A percentile compares a stretch with the other conserved stretches of the same genome.
Evolutionary conservation across 2,888 invertebrate genomes (phyloP).

Genomic region (Drosophila algonquin): DNA sequence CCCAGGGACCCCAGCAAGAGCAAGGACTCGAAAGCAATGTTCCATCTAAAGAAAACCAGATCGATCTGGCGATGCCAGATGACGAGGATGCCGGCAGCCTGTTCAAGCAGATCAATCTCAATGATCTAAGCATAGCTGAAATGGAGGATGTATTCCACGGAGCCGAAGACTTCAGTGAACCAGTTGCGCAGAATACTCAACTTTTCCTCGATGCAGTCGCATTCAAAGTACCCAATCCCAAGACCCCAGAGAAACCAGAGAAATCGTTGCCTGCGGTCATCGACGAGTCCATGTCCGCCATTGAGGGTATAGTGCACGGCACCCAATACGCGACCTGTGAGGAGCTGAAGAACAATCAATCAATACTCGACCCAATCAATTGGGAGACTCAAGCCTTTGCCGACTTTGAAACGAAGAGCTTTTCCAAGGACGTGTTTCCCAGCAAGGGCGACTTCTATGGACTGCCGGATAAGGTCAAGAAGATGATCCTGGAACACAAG

Average conservation of each 20-base stretch:
- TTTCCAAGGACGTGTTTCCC: conserved; percentile 60
- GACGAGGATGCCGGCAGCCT: conserved; percentile 53
- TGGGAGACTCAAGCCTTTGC: conserved; percentile 81
- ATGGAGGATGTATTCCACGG: conserved; percentile 63
- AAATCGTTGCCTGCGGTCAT: background rate
- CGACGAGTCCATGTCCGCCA: conserved; percentile 49
- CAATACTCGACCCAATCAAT: conserved; percentile 66
- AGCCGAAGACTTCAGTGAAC: conserved; percentile 45
- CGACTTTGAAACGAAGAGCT: conserved; percentile 43
- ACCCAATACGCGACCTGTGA: conserved; percentile 81
- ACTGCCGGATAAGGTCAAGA: conserved; percentile 88
- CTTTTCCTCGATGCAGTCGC: conserved; percentile 81
- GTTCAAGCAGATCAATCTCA: conserved; percentile 69
- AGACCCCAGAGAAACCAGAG: conserved; percentile 35
- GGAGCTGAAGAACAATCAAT: conserved; percentile 62
- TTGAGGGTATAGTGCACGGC: conserved; percentile 68
- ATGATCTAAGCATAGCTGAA: conserved; percentile 54
- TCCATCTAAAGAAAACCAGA: conserved; percentile 7
- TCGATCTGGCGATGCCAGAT: conserved; percentile 13
- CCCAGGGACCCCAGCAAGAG: background rate
- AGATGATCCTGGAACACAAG: conserved; percentile 89
- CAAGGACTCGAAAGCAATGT: background rate
- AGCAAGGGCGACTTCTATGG: conserved; percentile 89
- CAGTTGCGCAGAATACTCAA: conserved; percentile 79
- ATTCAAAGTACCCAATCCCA: conserved; percentile 73